Base-by-base conservation (phyloP, 2,888 invertebrate species). In the Abscondita cerata region DNA sequence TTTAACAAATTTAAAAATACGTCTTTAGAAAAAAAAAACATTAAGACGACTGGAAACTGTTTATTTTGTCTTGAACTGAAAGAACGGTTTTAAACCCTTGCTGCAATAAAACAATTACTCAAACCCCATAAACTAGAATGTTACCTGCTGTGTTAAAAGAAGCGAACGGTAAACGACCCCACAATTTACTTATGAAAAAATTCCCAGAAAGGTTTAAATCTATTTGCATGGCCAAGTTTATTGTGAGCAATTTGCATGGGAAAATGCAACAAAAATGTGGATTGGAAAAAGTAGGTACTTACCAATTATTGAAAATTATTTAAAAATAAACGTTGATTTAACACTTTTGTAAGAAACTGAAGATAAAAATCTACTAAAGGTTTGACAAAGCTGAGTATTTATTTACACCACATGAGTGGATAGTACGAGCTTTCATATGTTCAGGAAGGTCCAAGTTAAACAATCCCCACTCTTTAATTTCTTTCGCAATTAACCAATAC, bases 131-230 rank as follows among this genome's bases (percentile, higher is more conserved):
- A 53, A 33, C n/a, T 13, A 12, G 1, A 16, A 40, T 48, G 15
- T 12, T 51, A 56, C 61, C 61, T 56, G 47, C 38, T 2, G 9
- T 25, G 20, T 38, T 47, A 52, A 58, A 46, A 51, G 51, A 36
- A 48, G 46, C 33, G 47, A 58, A 65, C 61, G 38, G 55, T 56
- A 63, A 56, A 51, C 13, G 48, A 52, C 59, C 64, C 57, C 62
- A 57, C 59, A 66, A 70, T 67, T 68, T 65, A 53, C 59, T 67
- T 68, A 64, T 60, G 61, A 67, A 68, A 66, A 60, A 51, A 55
- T 66, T 66, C 62, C 61, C 41, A 46, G 63, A 66, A 67, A 48
- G 11, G 50, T 20, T 40, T 25, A 12, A 36, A 46, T 13, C 20
- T 31, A 55, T 59, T 59, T 38, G 44, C 59, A 57, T 51, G 56